Conservation (phyloP, 2,888 invertebrate species). For the Amphipyra tragopoginis region DNA sequence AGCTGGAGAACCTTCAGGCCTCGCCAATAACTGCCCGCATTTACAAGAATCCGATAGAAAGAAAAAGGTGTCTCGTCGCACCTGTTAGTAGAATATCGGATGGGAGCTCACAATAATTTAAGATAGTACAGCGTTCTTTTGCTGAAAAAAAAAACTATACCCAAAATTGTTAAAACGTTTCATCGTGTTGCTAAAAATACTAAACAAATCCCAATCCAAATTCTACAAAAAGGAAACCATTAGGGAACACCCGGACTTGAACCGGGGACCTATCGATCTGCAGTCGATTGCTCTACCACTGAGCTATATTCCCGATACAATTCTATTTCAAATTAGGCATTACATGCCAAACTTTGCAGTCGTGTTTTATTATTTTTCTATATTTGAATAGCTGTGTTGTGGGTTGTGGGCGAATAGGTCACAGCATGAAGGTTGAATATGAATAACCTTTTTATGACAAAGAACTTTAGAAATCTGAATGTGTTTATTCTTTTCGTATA, state of each 20-base stretch:
- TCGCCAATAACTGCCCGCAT: too few species aligned
- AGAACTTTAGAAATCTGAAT: not conserved
- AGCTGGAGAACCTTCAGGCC: too few species aligned
- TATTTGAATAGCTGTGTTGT: not conserved
- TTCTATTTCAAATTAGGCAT: not conserved
- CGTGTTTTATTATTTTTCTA: conserved; percentile 37
- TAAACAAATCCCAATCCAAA: not conserved
- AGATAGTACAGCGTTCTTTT: too few species aligned
- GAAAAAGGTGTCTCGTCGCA: too few species aligned
- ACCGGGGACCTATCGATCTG: conserved; percentile 89
- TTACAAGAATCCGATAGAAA: too few species aligned
- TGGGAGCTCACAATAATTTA: too few species aligned
- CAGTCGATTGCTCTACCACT: conserved; percentile 89
- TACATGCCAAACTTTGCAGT: not conserved
- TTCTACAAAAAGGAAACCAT: conserved; percentile 82
- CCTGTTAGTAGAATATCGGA: too few species aligned
- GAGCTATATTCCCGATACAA: conserved; percentile 80
- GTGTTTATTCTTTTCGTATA: not conserved
- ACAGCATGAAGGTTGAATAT: conserved; percentile 10
- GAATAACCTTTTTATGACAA: conserved; percentile 7
- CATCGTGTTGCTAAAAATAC: not conserved
- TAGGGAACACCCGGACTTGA: conserved; percentile 88
- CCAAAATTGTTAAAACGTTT: not conserved
- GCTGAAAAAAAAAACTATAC: too few species aligned
- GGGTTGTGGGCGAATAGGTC: not conserved